Conservation (phyloP, 2,888 invertebrate genomes). For the Lasius platythorax region DNA sequence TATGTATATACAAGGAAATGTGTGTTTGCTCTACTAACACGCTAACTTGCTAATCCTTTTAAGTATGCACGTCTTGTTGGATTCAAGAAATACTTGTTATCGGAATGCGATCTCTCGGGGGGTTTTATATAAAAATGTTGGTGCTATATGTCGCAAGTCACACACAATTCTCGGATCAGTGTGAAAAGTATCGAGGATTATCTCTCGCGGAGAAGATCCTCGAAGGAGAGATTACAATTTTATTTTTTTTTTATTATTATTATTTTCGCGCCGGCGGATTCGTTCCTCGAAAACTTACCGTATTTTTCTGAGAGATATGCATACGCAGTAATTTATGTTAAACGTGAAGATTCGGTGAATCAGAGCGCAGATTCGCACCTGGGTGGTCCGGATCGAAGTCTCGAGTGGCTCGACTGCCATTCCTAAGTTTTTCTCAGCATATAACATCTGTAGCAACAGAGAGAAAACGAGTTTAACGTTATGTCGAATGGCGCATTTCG, state of each 20-base stretch:
- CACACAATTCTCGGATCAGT: neutral
- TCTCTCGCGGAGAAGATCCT: too few relatives aligned
- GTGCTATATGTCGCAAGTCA: neutral
- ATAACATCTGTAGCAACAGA: conserved; percentile 18
- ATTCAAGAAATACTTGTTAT: neutral
- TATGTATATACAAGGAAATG: neutral
- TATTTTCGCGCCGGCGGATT: neutral
- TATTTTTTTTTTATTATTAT: neutral
- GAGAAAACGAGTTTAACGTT: conserved; percentile 27
- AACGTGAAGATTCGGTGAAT: conserved; percentile 28
- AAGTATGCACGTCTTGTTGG: neutral
- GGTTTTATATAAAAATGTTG: neutral
- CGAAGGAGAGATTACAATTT: neutral
- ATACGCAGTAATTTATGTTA: conserved; percentile 18
- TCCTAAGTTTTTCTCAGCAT: conserved; percentile 34
- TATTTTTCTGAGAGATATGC: neutral
- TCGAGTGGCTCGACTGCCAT: conserved; percentile 14
- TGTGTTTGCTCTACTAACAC: neutral
- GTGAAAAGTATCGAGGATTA: neutral
- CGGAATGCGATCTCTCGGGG: too few relatives aligned
- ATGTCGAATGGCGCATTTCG: conserved; percentile 17
- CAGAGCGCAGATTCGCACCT: conserved; percentile 26
- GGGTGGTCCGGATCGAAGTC: conserved; percentile 21
- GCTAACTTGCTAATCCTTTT: neutral
- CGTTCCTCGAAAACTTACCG: neutral